Percentiles rank a stretch among this genome's conserved stretches.
phyloP scores from a whole-genome alignment of 2,113 vertebrate species.

The Stegostoma tigrinum region DNA sequence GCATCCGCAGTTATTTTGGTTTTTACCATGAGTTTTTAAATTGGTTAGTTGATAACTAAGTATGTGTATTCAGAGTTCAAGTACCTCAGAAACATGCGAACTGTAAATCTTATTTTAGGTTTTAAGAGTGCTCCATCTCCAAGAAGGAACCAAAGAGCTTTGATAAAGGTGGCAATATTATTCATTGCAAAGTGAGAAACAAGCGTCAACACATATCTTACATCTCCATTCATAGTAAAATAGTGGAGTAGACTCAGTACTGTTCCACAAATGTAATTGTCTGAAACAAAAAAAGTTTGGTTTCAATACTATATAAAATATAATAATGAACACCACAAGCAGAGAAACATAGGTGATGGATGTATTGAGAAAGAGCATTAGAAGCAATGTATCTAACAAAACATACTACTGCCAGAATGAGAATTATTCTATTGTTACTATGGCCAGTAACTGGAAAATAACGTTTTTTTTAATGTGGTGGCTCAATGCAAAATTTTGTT shows the following conservation, averaged over 20 bases:
- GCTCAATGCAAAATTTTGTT: not conserved
- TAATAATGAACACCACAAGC: not conserved
- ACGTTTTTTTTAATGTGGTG: not conserved
- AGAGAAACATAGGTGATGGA: not conserved
- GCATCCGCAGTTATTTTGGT: no score
- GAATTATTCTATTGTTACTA: not conserved
- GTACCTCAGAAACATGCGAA: not conserved
- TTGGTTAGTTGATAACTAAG: no score
- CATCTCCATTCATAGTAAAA: not conserved
- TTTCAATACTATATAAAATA: not conserved
- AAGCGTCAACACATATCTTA: not conserved
- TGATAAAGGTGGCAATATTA: not conserved
- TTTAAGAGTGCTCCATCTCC: not conserved
- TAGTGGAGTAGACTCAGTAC: not conserved
- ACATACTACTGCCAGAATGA: not conserved
- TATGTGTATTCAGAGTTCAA: not conserved
- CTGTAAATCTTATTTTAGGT: not conserved
- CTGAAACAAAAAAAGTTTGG: not conserved
- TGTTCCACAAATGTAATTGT: not conserved
- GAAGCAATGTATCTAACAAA: not conserved
- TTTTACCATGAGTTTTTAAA: no score
- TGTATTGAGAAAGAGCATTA: not conserved
- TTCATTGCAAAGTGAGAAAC: not conserved
- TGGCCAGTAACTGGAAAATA: not conserved
- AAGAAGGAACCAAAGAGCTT: not conserved